Base-by-base conservation (phyloP, 1,140 invertebrate genomes). In the Dendrolimus kikuchii region DNA sequence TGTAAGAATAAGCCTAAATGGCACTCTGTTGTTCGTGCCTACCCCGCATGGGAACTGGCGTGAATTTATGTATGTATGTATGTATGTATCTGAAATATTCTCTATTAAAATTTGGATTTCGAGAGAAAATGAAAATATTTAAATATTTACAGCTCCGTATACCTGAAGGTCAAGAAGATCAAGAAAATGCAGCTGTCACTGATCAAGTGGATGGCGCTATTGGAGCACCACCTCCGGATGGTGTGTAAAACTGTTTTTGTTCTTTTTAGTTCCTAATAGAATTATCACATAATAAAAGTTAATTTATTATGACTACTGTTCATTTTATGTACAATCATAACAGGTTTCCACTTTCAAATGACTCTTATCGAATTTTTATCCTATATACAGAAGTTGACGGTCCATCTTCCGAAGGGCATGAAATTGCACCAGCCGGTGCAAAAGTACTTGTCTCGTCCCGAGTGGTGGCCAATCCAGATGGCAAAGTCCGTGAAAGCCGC, bases 401-500 rank as follows among this genome's bases (percentile, higher is more conserved):
- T 7, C 38, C 57, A 63, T 71, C 50, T 53, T 53, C 68, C 4
- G 64, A 71, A 40, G 79, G 73, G 9, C 81, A 78, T 2, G 77
- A 68, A 51, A 64, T 82, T 51, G 81, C 85, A 4, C 76, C 88
- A 8, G 86, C 85, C 23, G 89, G 86, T 6, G 88, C 90, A 23
- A 89, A 90, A 52, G 88, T 89, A 46, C 69, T 88, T 46, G 83
- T 88, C 55, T 83, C 89, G 5, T 93, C 92, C 83, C 82, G 90
- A 8, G 87, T 90, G 38, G 89, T 90, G 5, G 88, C 90, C 3
- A 91, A 90, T 51, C 88, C 88, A 5, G 93, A 92, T 40, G 92
- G 93, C 4, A 86, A 95, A 45, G 93, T 96, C 37, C 91, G 94
- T 46, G 94, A 96, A 79, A 92, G 93, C 46, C 92, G 92, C 62